phyloP scores from a whole-genome alignment of 2,113 vertebrate genomes.

The Brachypodius melanocephalos region DNA sequence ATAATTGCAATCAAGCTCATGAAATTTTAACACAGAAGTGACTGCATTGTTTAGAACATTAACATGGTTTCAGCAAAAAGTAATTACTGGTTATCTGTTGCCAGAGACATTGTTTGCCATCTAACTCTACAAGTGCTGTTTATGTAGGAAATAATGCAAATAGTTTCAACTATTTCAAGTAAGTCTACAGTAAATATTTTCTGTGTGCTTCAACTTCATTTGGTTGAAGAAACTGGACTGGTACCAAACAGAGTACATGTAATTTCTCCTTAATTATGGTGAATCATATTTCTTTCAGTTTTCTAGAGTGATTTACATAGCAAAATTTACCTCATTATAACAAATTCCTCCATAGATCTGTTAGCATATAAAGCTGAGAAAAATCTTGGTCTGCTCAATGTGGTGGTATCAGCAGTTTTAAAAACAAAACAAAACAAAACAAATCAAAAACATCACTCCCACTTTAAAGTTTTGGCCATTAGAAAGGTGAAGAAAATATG shows the following conservation, averaged over 20 bases:
- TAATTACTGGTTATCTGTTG: conserved; percentile 53
- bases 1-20: conserved; percentile 53
- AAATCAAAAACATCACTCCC: too few relatives aligned
- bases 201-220: not conserved
- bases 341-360: not conserved
- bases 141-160: conserved; percentile 21
- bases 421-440: not conserved
- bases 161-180: conserved; percentile 18
- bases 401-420: not conserved
- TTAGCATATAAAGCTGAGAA: not conserved
- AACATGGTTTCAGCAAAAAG: conserved; percentile 33
- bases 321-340: not conserved
- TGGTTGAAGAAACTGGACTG: not conserved
- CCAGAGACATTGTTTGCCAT: conserved; percentile 10
- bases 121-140: not conserved
- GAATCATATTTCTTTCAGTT: not conserved
- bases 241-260: not conserved
- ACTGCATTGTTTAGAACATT: conserved; percentile 53
- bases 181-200: conserved; percentile 24
- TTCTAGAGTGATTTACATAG: not conserved
- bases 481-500: not conserved
- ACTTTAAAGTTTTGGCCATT: not conserved
- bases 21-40: conserved; percentile 60
- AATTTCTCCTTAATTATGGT: not conserved
- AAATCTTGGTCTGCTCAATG: not conserved